Evolutionary conservation across 2,113 vertebrate species (phyloP).

Genomic region (Ciconia boyciana): DNA sequence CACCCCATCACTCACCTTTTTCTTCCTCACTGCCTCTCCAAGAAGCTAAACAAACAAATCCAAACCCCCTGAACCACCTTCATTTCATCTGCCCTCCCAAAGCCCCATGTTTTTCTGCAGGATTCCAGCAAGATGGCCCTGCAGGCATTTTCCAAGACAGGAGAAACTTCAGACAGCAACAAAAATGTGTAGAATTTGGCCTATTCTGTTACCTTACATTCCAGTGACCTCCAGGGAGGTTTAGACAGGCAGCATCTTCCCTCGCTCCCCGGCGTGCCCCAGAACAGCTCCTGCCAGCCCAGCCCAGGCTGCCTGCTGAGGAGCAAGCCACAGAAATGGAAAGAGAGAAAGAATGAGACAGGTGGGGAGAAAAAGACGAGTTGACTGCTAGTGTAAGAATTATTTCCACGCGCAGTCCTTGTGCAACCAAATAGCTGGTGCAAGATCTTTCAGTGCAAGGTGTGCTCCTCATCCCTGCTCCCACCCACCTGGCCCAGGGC

Average conservation of each 20-base stretch:
- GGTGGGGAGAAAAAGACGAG: neutral
- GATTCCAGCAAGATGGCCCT: slow-evolving; percentile 31
- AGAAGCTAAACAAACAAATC: neutral
- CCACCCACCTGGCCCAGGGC: neutral
- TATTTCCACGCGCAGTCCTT: neutral
- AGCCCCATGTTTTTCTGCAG: neutral
- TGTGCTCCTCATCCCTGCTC: neutral
- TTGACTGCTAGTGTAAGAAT: neutral
- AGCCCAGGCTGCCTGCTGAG: neutral
- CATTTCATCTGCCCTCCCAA: slow-evolving; percentile 1
- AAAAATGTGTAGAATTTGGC: slow-evolving; percentile 62
- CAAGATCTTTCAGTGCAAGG: neutral
- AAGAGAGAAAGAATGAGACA: neutral
- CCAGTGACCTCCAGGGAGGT: slow-evolving; percentile 27
- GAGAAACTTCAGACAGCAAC: slow-evolving; percentile 42
- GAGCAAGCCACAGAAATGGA: neutral
- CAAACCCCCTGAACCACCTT: neutral
- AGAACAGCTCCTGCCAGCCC: neutral
- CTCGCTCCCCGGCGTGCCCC: neutral
- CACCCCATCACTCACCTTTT: neutral
- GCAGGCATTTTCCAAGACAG: slow-evolving; percentile 53
- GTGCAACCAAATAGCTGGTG: neutral
- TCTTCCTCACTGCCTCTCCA: neutral
- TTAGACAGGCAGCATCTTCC: neutral
- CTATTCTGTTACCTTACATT: slow-evolving; percentile 41